Evolutionary conservation across 2,888 invertebrate species (phyloP), one percentile per base, ranked within the genome.

Genomic region (Oscheius sp.): DNA sequence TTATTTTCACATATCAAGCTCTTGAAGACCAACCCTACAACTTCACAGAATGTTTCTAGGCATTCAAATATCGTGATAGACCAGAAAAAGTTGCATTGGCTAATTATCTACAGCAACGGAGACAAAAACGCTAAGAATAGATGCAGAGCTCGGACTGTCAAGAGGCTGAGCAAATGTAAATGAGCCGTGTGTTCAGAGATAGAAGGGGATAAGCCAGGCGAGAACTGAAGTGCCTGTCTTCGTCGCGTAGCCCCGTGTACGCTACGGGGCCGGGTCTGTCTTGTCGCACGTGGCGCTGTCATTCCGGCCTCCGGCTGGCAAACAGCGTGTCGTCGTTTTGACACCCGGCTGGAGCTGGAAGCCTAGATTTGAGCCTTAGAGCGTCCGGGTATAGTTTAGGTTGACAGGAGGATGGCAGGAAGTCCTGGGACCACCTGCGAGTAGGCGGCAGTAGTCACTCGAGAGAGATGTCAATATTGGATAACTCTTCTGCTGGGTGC

Each of bases 301-400:
- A 68, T 68, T 68, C 68, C 68, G 68, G 68, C 66, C 63, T 29
- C 32, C 65, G 51, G 65, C 65, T 65, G 55, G 68, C 68, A 68
- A 68, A 68, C 68, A 68, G 68, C 68, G 55, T 55, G 32, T 47
- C 48, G 48, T 33, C 59, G 42, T 68, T 68, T 68, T 68, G 68
- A 68, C 68, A 68, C 68, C 68, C 68, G 68, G 68, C 53, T 33
- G 68, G 53, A 55, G 68, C 53, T 21, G 37, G 68, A 55, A 68
- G 68, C 68, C 68, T 68, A 55, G 29, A 29, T 32, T 68, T 37
- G 68, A 35, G 55, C 37, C n/a, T 65, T n/a, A 21, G 35, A n/a
- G 60, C 32, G 60, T 11, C 32, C n/a, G 42, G 37, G 29, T 13
- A 13, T 53, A 13, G 53, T 53, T 10, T 60, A 60, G 35, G 29